These are phyloP conservation scores for Sturnira hondurensis DNA, from an alignment of 2,113 vertebrate genomes.

Conservation along the genomic window DNA sequence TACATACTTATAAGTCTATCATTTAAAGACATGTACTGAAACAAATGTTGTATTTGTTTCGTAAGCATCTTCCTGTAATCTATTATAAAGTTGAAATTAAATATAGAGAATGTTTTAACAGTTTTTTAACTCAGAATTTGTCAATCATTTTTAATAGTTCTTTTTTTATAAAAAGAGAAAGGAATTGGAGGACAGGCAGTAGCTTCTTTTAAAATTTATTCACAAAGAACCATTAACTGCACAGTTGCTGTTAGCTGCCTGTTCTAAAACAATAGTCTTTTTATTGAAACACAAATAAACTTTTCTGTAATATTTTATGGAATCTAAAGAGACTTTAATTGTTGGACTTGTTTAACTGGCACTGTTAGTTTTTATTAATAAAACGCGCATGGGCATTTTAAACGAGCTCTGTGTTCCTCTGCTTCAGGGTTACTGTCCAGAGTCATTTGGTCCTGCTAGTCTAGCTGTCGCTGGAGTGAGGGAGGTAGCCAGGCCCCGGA, in stretches of 20 bases:
- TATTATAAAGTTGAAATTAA: constrained; percentile 99
- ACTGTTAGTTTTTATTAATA: constrained; percentile 91
- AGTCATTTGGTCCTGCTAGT: neutral
- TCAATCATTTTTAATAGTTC: constrained; percentile 89
- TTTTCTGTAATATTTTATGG: constrained; percentile 91
- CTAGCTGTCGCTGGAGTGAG: neutral
- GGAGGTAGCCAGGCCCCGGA: neutral
- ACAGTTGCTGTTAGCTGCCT: constrained; percentile 86
- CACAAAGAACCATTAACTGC: constrained; percentile 82
- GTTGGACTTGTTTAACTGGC: constrained; percentile 88
- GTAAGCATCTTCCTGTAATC: constrained; percentile 96
- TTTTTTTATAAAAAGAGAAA: constrained; percentile 84
- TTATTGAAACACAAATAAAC: constrained; percentile 88
- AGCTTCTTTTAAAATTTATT: constrained; percentile 83
- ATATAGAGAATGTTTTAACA: constrained; percentile 99
- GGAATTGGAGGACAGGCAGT: constrained; percentile 83
- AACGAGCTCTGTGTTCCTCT: constrained; percentile 83
- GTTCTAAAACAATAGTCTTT: constrained; percentile 85
- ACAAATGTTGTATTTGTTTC: constrained; percentile 88
- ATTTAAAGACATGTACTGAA: constrained; percentile 94
- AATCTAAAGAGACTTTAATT: constrained; percentile 88
- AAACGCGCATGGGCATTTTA: constrained; percentile 88
- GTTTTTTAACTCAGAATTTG: constrained; percentile 89
- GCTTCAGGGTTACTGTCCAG: constrained; percentile 68
- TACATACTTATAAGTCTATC: constrained; percentile 94